phyloP scores from a whole-genome alignment of 2,888 invertebrate genomes.

The Lochmaea capreae region DNA sequence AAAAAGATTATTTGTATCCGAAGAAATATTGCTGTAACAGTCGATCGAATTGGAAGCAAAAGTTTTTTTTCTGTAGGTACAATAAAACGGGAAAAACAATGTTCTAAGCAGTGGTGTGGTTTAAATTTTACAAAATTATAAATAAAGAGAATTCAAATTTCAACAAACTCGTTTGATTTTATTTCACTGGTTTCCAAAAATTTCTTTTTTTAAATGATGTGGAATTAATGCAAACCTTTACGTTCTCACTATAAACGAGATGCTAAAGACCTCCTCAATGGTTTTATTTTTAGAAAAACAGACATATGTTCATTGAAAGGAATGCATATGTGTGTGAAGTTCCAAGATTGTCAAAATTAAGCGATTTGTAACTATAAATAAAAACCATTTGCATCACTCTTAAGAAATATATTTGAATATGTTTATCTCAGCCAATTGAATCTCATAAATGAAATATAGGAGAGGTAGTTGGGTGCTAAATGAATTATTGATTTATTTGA shows the following conservation, averaged over 20 bases:
- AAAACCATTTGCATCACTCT: slow-evolving; percentile 11
- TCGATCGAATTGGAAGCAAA: neutral
- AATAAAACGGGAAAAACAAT: neutral
- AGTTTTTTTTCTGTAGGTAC: neutral
- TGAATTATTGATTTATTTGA: slow-evolving; percentile 7
- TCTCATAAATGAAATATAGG: neutral
- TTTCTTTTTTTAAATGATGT: too few species aligned
- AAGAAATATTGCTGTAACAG: slow-evolving; percentile 5
- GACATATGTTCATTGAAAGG: slow-evolving; percentile 5
- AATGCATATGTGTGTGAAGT: neutral
- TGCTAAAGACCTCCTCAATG: slow-evolving; percentile 22
- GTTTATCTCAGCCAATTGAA: neutral
- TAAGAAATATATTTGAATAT: neutral
- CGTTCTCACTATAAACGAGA: neutral
- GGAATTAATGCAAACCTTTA: neutral
- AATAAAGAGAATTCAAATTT: too few species aligned
- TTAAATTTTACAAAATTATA: neutral
- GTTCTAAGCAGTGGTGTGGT: neutral
- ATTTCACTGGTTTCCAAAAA: too few species aligned
- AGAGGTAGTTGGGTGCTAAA: slow-evolving; percentile 3
- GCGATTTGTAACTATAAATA: slow-evolving; percentile 21
- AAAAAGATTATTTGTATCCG: slow-evolving; percentile 6
- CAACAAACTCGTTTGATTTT: too few species aligned
- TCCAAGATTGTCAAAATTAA: slow-evolving; percentile 21
- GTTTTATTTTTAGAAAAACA: slow-evolving; percentile 19